Conservation (phyloP, 2,113 vertebrate species). For the Kryptolebias marmoratus region DNA sequence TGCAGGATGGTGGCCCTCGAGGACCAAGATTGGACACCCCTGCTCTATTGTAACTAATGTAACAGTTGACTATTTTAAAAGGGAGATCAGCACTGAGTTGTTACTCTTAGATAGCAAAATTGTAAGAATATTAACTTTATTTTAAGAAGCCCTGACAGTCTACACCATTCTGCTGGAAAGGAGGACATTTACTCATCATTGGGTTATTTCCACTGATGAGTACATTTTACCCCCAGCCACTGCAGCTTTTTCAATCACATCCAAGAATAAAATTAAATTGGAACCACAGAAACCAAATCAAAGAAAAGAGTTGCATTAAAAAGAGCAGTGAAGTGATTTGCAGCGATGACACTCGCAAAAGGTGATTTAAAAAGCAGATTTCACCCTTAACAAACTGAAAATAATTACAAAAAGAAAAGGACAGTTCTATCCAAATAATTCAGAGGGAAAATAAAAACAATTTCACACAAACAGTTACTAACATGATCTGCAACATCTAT, state of each 20-base stretch:
- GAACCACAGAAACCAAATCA: constrained; percentile 12
- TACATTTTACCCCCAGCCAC: constrained; percentile 7
- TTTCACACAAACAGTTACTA: no score
- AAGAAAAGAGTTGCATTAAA: constrained; percentile 3
- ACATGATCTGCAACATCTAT: no score
- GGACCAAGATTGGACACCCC: no score
- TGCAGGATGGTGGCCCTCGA: no score
- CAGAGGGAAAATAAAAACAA: not conserved
- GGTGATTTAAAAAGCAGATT: not conserved
- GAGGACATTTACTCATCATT: not conserved
- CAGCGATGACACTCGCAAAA: not conserved
- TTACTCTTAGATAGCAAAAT: constrained; percentile 24
- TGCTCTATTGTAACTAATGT: not conserved
- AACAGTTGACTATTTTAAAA: not conserved
- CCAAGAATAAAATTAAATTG: constrained; percentile 1
- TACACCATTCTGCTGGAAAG: not conserved
- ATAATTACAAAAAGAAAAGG: not conserved
- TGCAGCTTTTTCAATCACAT: constrained; percentile 23
- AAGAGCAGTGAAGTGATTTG: constrained; percentile 11
- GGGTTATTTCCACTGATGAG: not conserved
- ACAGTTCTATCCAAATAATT: not conserved
- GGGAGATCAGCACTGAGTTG: not conserved
- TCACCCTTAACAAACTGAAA: not conserved
- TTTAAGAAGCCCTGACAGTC: not conserved
- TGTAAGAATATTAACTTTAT: constrained; percentile 6